A percentile compares a stretch with the other conserved stretches of the same genome.
Evolutionary conservation across 2,888 invertebrate genomes (phyloP).

Genomic region (Sisyra terminalis): DNA sequence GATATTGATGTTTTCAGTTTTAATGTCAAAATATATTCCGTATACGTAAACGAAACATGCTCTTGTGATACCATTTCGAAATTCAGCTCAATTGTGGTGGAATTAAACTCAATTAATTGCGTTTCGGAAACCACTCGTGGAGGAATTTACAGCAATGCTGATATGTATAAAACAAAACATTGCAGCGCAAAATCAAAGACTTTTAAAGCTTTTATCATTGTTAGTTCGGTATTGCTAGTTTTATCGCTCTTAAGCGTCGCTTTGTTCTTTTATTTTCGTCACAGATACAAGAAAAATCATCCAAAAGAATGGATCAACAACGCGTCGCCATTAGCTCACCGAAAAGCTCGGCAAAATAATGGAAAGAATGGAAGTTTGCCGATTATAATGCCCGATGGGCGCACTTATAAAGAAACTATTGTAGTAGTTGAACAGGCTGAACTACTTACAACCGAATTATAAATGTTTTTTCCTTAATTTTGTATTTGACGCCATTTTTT

Average conservation of each 20-base stretch:
- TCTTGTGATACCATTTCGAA: conserved; percentile 27
- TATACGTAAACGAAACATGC: conserved; percentile 41
- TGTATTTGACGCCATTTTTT: too few species aligned
- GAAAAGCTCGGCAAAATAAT: conserved; percentile 20
- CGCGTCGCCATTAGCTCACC: conserved; percentile 23
- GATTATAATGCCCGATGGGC: conserved; percentile 64
- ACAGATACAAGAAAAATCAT: conserved; percentile 23
- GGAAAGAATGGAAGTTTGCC: conserved; percentile 39
- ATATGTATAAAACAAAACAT: conserved; percentile 18
- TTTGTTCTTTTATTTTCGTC: conserved; percentile 20
- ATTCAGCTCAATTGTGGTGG: conserved; percentile 13
- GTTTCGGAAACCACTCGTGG: conserved; percentile 15
- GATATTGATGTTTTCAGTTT: conserved; percentile 38
- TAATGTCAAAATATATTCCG: conserved; percentile 35
- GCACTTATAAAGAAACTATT: conserved; percentile 71
- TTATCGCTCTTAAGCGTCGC: conserved; percentile 28
- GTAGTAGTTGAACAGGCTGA: conserved; percentile 74
- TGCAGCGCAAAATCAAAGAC: conserved; percentile 14
- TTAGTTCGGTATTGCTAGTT: conserved; percentile 23
- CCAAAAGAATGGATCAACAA: conserved; percentile 23
- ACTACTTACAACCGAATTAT: conserved; percentile 64
- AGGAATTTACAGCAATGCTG: conserved; percentile 16
- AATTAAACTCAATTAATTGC: conserved; percentile 16
- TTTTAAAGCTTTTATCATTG: conserved; percentile 28
- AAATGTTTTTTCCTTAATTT: conserved; percentile 11